Evolutionary conservation across 2,797 vertebrate species (phyloP), one percentile per base, ranked within the genome.

Genomic region (Bucorvus abyssinicus): DNA sequence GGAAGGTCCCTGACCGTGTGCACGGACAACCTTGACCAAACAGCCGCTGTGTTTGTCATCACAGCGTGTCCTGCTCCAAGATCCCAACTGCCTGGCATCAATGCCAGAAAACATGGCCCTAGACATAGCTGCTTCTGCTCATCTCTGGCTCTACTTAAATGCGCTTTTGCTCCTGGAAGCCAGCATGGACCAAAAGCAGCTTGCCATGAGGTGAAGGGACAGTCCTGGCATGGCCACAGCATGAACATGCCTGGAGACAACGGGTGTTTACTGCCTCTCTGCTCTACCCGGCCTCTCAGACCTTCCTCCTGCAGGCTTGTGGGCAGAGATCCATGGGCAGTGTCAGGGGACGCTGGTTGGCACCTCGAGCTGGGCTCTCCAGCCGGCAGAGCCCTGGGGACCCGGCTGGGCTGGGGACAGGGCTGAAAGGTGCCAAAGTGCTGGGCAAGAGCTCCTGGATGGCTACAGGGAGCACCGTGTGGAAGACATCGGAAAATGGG

Each of bases 81-180:
- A 15, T 19, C 19, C 80, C 42, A 32, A 52, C 56, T 50, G 57
- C 76, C 64, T 70, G 36, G 7, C 26, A 38, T 24, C 40, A 44
- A 14, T 14, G 7, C 19, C 18, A 15, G 24, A 36, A 65, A 82
- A 22, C 47, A 24, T 0, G 0, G 49, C 26, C 42, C 36, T 27
- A 29, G n/a, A 36, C 11, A 2, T 0, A 55, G n/a, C 68, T 45
- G 49, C 36, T 59, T 55, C 57, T 57, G 59, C 59, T 68, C 61
- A 7, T 27, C 77, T 50, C 77, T 91, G 64, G 6, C 44, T 86
- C 57, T 40, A 40, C 38, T 7, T 4, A 4, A 1, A 0, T 4
- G 24, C 6, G 5, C 4, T n/a, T 50, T n/a, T 19, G 5, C 20
- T 78, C 45, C 67, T 78, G 57, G 44, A 40, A 61, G 26, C 34